Conservation (phyloP, 2,113 vertebrate genomes). For the Gopherus evgoodei region DNA sequence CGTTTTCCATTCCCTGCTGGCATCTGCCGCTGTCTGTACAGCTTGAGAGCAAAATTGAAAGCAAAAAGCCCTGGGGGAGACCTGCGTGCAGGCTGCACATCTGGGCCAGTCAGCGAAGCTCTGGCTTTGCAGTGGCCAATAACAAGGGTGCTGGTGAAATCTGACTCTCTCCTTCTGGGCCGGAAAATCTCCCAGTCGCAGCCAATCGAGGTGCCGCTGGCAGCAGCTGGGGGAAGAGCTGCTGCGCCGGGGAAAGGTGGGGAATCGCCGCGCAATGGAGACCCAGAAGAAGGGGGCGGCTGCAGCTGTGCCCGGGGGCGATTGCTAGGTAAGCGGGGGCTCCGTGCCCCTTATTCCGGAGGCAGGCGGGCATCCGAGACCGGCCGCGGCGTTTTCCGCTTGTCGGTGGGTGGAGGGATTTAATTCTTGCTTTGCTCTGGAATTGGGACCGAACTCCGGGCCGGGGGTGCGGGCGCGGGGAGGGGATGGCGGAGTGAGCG, state of each 20-base stretch:
- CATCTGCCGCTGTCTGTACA: too few relatives aligned
- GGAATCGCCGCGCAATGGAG: neutral
- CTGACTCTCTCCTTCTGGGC: neutral
- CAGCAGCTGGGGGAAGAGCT: neutral
- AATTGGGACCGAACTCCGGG: neutral
- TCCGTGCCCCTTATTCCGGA: too few relatives aligned
- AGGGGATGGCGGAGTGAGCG: neutral
- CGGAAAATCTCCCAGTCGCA: neutral
- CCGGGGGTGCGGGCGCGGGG: neutral
- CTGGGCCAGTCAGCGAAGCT: neutral
- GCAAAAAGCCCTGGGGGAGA: fast-evolving
- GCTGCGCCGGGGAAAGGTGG: neutral
- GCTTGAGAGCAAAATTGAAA: neutral
- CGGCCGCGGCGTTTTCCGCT: neutral
- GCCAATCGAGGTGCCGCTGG: constrained; percentile 11
- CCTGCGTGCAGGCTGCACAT: neutral
- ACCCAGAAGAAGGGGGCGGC: neutral
- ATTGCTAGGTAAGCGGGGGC: neutral
- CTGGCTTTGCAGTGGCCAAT: constrained; percentile 42
- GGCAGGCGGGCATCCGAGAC: too few relatives aligned
- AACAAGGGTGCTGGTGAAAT: neutral
- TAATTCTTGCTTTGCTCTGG: neutral
- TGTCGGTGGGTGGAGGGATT: neutral
- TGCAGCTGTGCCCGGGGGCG: neutral
- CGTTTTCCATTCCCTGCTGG: neutral